Percentiles rank a stretch among this genome's conserved stretches.
Evolutionary conservation across 37 sponge, comb jelly and placozoan species (phyloP).

Genomic region (Ephydatia muelleri): DNA sequence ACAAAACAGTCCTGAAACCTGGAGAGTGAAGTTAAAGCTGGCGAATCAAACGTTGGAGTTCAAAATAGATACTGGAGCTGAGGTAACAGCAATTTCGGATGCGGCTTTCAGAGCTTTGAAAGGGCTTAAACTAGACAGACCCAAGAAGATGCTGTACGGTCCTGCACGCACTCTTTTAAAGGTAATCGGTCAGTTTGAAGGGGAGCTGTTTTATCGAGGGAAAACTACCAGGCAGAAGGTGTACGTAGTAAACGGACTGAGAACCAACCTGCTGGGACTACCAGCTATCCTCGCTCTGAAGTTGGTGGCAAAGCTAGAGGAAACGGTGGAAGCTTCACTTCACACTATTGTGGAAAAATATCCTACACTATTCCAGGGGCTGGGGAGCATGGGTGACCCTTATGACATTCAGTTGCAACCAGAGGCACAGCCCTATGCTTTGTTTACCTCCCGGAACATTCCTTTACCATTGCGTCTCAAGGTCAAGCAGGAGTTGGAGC

Average conservation of each 20-base stretch:
- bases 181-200: conserved; percentile 27
- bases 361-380: conserved; percentile 29
- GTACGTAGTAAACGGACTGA: conserved; percentile 19
- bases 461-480: conserved; percentile 38
- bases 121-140: conserved; percentile 4
- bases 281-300: conserved; percentile 35
- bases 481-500: conserved; percentile 18
- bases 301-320: conserved; percentile 14
- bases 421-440: conserved; percentile 35
- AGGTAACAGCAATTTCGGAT: conserved; percentile 25
- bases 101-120: background rate
- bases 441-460: conserved; percentile 32
- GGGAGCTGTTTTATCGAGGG: conserved; percentile 12
- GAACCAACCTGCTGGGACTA: conserved; percentile 34
- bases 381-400: conserved; percentile 22
- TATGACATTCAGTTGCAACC: conserved; percentile 30
- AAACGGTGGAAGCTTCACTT: conserved; percentile 3
- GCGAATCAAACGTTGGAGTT: conserved; percentile 10
- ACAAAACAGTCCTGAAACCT: background rate
- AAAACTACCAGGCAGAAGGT: conserved; percentile 8
- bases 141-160: conserved; percentile 30
- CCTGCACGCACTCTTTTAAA: conserved; percentile 9
- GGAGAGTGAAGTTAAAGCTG: background rate
- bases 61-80: conserved; percentile 38
- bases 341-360: conserved; percentile 9